Evolutionary conservation across 2,888 invertebrate genomes (phyloP).

Genomic region (Disparrhopalites patrizii): DNA sequence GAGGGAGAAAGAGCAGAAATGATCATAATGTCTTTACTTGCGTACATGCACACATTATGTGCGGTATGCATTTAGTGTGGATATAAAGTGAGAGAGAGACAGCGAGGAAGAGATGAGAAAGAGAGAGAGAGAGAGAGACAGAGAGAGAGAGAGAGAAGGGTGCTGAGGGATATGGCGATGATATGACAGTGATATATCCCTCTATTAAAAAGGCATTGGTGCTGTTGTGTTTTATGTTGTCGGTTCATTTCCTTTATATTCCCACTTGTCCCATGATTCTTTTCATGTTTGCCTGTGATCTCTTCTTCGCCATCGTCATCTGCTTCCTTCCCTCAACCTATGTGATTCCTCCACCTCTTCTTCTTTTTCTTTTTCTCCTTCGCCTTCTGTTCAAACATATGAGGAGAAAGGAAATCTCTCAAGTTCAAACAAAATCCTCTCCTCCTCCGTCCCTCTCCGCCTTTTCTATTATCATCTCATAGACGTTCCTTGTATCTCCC

Average conservation of each 20-base stretch:
- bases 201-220: constrained; percentile 43
- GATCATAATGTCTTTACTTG: no score
- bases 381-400: no score
- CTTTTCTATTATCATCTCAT: no score
- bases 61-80: background rate
- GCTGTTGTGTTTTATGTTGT: constrained; percentile 6
- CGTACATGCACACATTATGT: no score
- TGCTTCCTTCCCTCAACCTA: background rate
- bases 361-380: constrained; percentile 23
- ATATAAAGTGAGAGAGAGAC: background rate
- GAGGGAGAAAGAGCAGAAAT: no score
- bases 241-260: background rate
- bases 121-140: background rate
- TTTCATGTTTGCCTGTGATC: constrained; percentile 42
- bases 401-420: constrained; percentile 47
- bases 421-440: constrained; percentile 46
- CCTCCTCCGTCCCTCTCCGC: no score
- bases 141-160: constrained; percentile 14
- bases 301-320: constrained; percentile 8
- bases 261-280: background rate
- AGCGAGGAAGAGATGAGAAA: background rate
- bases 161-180: constrained; percentile 34
- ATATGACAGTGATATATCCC: constrained; percentile 48
- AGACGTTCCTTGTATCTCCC: no score
- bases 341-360: background rate